Evolutionary conservation across 2,888 invertebrate species (phyloP).

Genomic region (Ditula angustiorana): DNA sequence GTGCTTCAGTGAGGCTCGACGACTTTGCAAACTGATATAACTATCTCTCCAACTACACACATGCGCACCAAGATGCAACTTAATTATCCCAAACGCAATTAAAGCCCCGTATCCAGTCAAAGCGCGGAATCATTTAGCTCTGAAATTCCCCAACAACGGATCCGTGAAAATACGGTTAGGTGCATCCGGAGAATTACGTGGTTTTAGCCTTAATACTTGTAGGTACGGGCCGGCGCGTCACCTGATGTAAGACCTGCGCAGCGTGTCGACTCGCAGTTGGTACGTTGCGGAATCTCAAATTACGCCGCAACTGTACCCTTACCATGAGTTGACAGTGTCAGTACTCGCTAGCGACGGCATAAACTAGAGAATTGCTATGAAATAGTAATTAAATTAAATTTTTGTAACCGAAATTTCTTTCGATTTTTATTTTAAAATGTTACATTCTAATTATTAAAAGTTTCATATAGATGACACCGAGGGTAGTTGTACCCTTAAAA

Average conservation of each 20-base stretch:
- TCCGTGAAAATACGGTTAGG: conserved; percentile 21
- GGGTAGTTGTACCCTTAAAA: too few relatives aligned
- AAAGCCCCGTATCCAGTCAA: not conserved
- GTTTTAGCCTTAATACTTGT: conserved; percentile 28
- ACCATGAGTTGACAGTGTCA: too few relatives aligned
- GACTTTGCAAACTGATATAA: too few relatives aligned
- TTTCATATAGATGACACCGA: too few relatives aligned
- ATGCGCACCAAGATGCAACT: not conserved
- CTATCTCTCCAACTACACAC: too few relatives aligned
- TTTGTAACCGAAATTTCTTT: too few relatives aligned
- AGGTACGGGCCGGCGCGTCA: conserved; percentile 20
- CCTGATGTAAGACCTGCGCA: conserved; percentile 33
- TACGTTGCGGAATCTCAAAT: conserved; percentile 35
- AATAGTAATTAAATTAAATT: too few relatives aligned
- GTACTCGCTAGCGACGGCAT: too few relatives aligned
- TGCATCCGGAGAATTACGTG: conserved; percentile 31
- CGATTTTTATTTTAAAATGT: too few relatives aligned
- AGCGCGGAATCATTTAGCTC: conserved; percentile 17
- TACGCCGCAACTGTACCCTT: conserved; percentile 34
- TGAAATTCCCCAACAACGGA: conserved; percentile 6
- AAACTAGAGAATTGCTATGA: too few relatives aligned
- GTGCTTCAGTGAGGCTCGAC: too few relatives aligned
- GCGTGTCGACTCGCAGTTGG: conserved; percentile 4
- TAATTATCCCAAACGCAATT: not conserved
- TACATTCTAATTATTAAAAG: too few relatives aligned